Evolutionary conservation across 2,797 vertebrate species (phyloP).

Genomic region (Nannoperca obscura): DNA sequence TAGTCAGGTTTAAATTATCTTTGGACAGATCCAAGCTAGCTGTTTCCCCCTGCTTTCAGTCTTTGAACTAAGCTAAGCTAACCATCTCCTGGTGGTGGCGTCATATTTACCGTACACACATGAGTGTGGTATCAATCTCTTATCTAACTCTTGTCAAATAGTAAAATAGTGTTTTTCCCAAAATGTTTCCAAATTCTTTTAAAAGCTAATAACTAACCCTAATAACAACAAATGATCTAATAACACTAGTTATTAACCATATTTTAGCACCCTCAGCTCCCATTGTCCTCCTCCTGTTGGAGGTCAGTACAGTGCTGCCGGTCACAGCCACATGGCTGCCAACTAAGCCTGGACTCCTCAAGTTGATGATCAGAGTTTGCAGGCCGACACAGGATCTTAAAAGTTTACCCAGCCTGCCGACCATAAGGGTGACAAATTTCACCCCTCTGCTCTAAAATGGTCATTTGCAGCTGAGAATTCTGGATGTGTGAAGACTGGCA

Average conservation of each 20-base stretch:
- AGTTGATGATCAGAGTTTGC: constrained; percentile 71
- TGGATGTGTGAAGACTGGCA: constrained; percentile 57
- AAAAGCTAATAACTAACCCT: too few species aligned
- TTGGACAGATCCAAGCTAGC: neutral
- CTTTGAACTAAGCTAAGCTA: neutral
- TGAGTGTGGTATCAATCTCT: neutral
- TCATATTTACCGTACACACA: neutral
- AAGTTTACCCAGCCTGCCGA: constrained; percentile 78
- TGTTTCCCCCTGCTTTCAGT: neutral
- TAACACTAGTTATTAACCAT: neutral
- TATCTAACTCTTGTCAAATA: neutral
- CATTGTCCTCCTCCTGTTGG: constrained; percentile 5
- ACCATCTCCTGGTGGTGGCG: neutral
- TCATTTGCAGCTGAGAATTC: constrained; percentile 72
- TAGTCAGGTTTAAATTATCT: neutral
- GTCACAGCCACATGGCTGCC: too few species aligned
- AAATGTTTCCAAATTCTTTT: too few species aligned
- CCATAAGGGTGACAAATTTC: constrained; percentile 81
- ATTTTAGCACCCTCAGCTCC: neutral
- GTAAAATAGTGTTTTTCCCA: neutral
- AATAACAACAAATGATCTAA: too few species aligned
- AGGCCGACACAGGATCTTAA: constrained; percentile 78
- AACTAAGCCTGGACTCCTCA: constrained; percentile 8
- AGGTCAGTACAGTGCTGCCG: constrained; percentile 12
- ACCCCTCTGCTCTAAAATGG: constrained; percentile 81